Evolutionary conservation across 2,888 invertebrate genomes (phyloP), one percentile per base, ranked within the genome.

Genomic region (Orthosia cruda): DNA sequence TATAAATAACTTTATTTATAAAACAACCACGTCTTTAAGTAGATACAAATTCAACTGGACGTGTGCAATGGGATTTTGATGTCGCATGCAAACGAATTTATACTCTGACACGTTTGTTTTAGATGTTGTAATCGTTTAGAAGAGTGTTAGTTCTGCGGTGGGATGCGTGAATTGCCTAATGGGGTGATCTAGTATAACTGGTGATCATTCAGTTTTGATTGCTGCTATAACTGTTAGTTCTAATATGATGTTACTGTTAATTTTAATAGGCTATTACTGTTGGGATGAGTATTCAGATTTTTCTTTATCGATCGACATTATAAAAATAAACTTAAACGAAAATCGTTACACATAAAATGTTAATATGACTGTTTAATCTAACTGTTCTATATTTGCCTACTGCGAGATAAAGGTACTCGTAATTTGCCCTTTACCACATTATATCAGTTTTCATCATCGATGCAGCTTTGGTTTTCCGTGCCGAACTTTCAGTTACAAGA

Each of bases 1-100:
- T 88, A 84, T 77, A 84, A 84, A 87, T 86, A 84, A 74, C 58
- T 78, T 88, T 91, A 91, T 91, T 90, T 87, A 88, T 91, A 91
- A 89, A 87, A 89, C 84, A 86, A 86, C 83, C 89, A 87, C 88
- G 80, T 89, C 87, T 88, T 85, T 84, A 84, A 86, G 83, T 85
- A 88, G 81, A 86, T 77, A 81, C 77, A 81, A 77, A 74, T 80
- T 85, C 81, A 64, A 77, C 72, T 77, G 69, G 79, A 71, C 90
- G 90, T 89, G 91, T 88, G 91, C 91, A 91, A 70, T 69, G 74
- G 81, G 87, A 88, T 89, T 89, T 86, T 80, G 76, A 81, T 83
- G 81, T 83, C 88, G 79, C 83, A 81, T 82, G 73, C 80, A 85
- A 68, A 75, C 74, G 68, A 87, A 82, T 89, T 80, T 86, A 87